A percentile compares a stretch with the other conserved stretches of the same genome.
Evolutionary conservation across 2,797 vertebrate species (phyloP).

Genomic region (Sebastes aleutianus): DNA sequence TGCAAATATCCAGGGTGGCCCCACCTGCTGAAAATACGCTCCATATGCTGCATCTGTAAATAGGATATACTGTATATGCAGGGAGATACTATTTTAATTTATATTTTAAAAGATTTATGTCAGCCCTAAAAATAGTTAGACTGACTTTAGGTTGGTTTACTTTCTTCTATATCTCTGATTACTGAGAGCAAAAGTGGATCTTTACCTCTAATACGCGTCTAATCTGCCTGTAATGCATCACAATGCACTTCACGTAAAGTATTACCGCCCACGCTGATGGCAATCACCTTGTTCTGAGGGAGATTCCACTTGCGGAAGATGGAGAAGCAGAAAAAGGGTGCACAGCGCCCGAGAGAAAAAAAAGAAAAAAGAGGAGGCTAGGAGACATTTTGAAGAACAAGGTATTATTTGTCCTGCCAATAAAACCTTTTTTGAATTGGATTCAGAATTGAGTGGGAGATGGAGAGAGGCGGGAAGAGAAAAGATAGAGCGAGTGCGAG

Average conservation of each 20-base stretch:
- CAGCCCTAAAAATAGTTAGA: not conserved
- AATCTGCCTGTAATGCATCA: slow-evolving; percentile 42
- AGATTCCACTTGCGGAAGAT: slow-evolving; percentile 39
- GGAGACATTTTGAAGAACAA: slow-evolving; percentile 59
- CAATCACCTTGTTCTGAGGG: slow-evolving; percentile 30
- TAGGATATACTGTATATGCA: not conserved
- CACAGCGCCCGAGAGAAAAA: slow-evolving; percentile 4
- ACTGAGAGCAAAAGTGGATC: slow-evolving; percentile 13
- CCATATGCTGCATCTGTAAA: not conserved
- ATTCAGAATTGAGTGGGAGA: slow-evolving; percentile 66
- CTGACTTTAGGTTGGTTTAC: not conserved
- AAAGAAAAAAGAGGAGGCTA: slow-evolving; percentile 26
- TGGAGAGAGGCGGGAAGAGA: slow-evolving; percentile 51
- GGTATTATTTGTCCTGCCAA: slow-evolving; percentile 68
- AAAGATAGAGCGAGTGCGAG: slow-evolving; percentile 43
- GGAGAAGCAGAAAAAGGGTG: slow-evolving; percentile 24
- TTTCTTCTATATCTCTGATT: slow-evolving; percentile 3
- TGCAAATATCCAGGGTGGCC: not conserved
- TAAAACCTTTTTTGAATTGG: slow-evolving; percentile 61
- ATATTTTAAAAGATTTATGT: not conserved
- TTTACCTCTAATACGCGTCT: slow-evolving; percentile 29
- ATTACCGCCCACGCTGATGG: slow-evolving; percentile 34
- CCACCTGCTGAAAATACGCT: not conserved
- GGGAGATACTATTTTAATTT: not conserved
- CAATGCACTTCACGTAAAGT: slow-evolving; percentile 31